phyloP scores from a whole-genome alignment of 1,140 invertebrate species.

The Macrobrachium rosenbergii region DNA sequence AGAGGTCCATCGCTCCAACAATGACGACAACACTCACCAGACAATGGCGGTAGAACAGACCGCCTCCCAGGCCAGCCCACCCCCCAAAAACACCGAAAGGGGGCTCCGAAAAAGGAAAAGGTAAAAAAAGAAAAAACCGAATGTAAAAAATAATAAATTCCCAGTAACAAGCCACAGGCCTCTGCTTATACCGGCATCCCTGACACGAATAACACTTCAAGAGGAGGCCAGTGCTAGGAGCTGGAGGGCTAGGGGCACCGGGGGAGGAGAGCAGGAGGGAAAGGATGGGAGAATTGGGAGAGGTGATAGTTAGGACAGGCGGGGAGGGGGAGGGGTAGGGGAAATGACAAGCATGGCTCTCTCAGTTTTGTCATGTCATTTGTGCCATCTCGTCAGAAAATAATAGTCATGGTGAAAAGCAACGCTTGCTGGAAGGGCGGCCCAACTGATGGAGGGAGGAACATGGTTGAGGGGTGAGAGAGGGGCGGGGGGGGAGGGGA shows the following conservation, averaged over 20 bases:
- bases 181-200: conserved; percentile 18
- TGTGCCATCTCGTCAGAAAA: conserved; percentile 16
- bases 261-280: too few species aligned
- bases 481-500: too few species aligned
- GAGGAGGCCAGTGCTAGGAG: too few species aligned
- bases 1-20: too few species aligned
- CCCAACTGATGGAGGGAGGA: too few species aligned
- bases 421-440: background rate
- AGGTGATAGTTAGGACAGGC: background rate
- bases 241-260: too few species aligned
- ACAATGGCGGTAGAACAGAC: too few species aligned
- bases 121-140: conserved; percentile 11
- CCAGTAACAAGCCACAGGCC: conserved; percentile 28
- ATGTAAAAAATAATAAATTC: conserved; percentile 36
- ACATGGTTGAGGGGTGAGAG: too few species aligned
- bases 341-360: too few species aligned
- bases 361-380: conserved; percentile 23
- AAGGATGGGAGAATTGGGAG: too few species aligned
- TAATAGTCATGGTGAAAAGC: conserved; percentile 28
- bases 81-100: background rate
- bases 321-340: conserved; percentile 32
- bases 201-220: conserved; percentile 38
- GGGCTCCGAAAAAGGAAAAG: background rate
- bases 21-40: too few species aligned
- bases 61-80: too few species aligned